Conservation (phyloP, 2,113 vertebrate genomes). For the Edolisoma coerulescens region DNA sequence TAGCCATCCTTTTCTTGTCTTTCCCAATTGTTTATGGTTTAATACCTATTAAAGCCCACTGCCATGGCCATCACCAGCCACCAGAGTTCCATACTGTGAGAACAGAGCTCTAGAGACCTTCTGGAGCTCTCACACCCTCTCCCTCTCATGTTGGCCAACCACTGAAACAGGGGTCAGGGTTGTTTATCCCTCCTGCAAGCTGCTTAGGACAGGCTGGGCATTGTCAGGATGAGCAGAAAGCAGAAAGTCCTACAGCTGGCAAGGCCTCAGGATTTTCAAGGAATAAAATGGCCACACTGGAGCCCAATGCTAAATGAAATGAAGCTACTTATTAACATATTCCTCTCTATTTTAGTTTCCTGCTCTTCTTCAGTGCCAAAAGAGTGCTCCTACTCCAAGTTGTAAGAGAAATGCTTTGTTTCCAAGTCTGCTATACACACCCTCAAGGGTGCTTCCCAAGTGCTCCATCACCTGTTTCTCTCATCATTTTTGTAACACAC, state of each 20-base stretch:
- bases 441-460: background rate
- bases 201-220: background rate
- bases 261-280: background rate
- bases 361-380: background rate
- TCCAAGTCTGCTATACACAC: background rate
- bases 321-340: background rate
- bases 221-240: background rate
- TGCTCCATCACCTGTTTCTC: background rate
- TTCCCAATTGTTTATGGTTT: background rate
- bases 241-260: background rate
- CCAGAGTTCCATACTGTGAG: background rate
- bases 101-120: background rate
- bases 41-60: background rate
- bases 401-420: background rate
- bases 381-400: background rate
- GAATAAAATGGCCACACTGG: background rate
- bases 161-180: rapidly evolving
- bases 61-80: background rate
- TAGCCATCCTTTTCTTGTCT: background rate
- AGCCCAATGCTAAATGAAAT: background rate
- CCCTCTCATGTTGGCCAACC: rapidly evolving
- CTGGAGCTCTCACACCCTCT: background rate
- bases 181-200: background rate
- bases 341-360: background rate
- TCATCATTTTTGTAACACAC: background rate